Evolutionary conservation across 2,888 invertebrate species (phyloP), one percentile per base, ranked within the genome.

Genomic region (Hartigia nigra): DNA sequence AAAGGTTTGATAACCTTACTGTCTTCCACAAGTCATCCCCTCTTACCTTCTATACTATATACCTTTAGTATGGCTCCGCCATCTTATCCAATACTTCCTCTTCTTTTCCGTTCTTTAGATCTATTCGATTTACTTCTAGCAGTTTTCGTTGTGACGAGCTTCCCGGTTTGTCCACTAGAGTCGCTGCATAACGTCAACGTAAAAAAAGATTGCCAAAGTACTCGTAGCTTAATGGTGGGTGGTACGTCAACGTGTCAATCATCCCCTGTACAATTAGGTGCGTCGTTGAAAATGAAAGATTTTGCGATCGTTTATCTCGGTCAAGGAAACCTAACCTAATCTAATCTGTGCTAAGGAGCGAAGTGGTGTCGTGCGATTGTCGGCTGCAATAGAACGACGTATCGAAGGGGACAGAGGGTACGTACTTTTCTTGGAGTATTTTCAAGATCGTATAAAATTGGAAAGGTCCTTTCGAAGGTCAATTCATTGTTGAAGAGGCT

Each of bases 401-500:
- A 77, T 79, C 76, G 76, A 79, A 82, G 79, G 69, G 81, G 81
- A 80, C 82, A 76, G 70, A 76, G 77, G 77, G 78, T 79, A 78
- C 75, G 72, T 32, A 31, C 32, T 72, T 31, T 72, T 82, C 79
- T 77, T 80, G 81, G 78, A 79, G 77, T 78, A 81, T 87, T 84
- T 85, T 87, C 83, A 83, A 88, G 88, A 85, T 84, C 88, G 86
- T 87, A 88, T 87, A 87, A 88, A 89, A 91, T 90, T 91, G 91
- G 89, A 91, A 91, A 89, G 90, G 89, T 88, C 87, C 88, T 87
- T 84, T 79, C 77, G 84, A 80, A 88, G 91, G 91, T 91, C 91
- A 90, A 91, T 90, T 89, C 88, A 88, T 88, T 84, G 88, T 85
- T 89, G 87, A 87, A 90, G 91, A 87, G 90, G 91, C 91, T 90